phyloP scores from a whole-genome alignment of 2,113 vertebrate genomes.

The Macroglossus sobrinus region DNA sequence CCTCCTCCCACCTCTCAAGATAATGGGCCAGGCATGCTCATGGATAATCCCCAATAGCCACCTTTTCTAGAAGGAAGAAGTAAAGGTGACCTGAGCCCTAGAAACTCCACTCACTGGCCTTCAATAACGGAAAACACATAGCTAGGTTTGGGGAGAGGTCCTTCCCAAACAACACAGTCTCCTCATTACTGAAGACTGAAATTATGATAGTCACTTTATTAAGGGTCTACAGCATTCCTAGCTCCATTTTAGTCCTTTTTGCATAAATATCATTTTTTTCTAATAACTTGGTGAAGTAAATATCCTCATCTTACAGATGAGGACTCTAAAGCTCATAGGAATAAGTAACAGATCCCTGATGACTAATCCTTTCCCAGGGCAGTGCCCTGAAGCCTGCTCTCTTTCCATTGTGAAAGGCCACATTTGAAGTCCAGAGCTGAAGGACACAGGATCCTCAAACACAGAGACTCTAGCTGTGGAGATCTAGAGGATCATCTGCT shows the following conservation, averaged over 20 bases:
- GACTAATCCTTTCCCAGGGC: not conserved
- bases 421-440: not conserved
- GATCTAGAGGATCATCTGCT: not conserved
- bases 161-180: not conserved
- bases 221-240: not conserved
- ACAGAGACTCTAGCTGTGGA: not conserved
- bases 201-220: not conserved
- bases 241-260: not conserved
- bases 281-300: not conserved
- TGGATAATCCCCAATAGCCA: not conserved
- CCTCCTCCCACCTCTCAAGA: not conserved
- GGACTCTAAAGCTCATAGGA: not conserved
- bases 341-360: not conserved
- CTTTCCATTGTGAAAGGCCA: not conserved
- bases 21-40: not conserved
- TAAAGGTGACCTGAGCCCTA: not conserved
- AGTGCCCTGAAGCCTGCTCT: not conserved
- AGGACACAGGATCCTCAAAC: not conserved
- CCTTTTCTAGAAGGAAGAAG: not conserved
- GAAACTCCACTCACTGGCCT: not conserved
- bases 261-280: not conserved
- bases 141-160: not conserved
- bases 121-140: not conserved
- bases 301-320: not conserved
- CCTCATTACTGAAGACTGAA: not conserved